phyloP scores from a whole-genome alignment of 2,888 invertebrate genomes.

The Andricus quercusramuli region DNA sequence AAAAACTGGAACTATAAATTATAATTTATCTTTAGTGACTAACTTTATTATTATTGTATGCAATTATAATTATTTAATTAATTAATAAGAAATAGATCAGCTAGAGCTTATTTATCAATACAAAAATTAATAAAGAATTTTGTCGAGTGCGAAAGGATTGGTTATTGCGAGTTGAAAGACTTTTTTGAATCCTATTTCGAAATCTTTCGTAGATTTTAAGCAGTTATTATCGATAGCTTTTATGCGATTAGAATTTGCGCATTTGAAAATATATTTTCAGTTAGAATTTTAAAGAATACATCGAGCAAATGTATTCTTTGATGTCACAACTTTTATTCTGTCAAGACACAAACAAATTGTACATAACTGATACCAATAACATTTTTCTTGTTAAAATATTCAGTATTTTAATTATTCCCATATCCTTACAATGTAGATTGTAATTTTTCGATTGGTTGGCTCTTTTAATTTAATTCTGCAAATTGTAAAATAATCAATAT shows the following conservation, averaged over 20 bases:
- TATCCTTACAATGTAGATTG: background rate
- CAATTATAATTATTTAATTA: background rate
- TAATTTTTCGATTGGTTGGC: too few species aligned
- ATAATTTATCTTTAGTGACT: background rate
- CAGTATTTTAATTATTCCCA: background rate
- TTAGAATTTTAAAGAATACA: constrained; percentile 8
- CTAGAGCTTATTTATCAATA: background rate
- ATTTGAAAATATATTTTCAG: constrained; percentile 1
- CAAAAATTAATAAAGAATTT: background rate
- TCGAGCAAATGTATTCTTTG: constrained; percentile 13
- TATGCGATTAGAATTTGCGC: constrained; percentile 4
- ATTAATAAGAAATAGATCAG: background rate
- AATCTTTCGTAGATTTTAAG: constrained; percentile 2
- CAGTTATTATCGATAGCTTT: constrained; percentile 9
- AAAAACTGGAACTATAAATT: background rate
- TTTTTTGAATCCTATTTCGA: background rate
- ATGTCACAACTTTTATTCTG: constrained; percentile 15
- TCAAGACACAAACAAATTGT: constrained; percentile 3
- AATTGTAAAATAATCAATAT: too few species aligned
- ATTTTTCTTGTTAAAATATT: constrained; percentile 25
- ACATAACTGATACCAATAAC: constrained; percentile 30
- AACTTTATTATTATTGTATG: background rate
- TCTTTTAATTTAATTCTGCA: too few species aligned
- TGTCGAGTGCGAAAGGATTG: constrained; percentile 3
- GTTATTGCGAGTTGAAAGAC: background rate